Conservation (phyloP, 2,113 vertebrate genomes). For the Paralichthys olivaceus region DNA sequence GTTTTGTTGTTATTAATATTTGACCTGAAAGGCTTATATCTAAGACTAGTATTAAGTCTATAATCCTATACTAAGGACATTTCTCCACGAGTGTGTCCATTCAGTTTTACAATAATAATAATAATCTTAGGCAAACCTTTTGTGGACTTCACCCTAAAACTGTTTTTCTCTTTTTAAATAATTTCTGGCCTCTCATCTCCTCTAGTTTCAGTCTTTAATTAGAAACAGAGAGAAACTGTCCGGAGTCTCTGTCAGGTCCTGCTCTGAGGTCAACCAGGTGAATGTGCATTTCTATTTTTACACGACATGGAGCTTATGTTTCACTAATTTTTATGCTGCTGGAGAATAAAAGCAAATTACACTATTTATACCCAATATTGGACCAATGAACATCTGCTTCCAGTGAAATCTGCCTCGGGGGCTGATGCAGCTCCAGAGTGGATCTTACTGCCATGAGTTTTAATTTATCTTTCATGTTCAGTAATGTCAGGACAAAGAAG, state of each 20-base stretch:
- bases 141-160: no score
- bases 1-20: not conserved
- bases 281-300: slow-evolving; percentile 62
- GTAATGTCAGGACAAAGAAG: not conserved
- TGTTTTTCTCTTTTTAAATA: not conserved
- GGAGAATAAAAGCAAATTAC: not conserved
- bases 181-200: slow-evolving; percentile 25
- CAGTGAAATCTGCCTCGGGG: slow-evolving; percentile 15
- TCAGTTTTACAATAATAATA: not conserved
- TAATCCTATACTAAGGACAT: not conserved
- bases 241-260: slow-evolving; percentile 42
- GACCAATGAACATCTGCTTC: slow-evolving; percentile 31
- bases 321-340: slow-evolving; percentile 43
- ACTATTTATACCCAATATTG: not conserved
- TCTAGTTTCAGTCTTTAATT: slow-evolving; percentile 55
- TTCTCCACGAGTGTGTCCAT: not conserved
- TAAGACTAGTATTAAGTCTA: not conserved
- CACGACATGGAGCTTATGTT: slow-evolving; percentile 38
- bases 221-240: slow-evolving; percentile 27
- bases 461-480: slow-evolving; percentile 11
- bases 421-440: slow-evolving; percentile 1
- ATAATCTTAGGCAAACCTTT: no score
- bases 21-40: not conserved
- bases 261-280: slow-evolving; percentile 49
- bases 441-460: not conserved